Percentiles rank a stretch among this genome's conserved stretches.
These are phyloP conservation scores for Hydropsyche tenuis DNA, from an alignment of 1,140 invertebrate genomes.

Conservation along the genomic window DNA sequence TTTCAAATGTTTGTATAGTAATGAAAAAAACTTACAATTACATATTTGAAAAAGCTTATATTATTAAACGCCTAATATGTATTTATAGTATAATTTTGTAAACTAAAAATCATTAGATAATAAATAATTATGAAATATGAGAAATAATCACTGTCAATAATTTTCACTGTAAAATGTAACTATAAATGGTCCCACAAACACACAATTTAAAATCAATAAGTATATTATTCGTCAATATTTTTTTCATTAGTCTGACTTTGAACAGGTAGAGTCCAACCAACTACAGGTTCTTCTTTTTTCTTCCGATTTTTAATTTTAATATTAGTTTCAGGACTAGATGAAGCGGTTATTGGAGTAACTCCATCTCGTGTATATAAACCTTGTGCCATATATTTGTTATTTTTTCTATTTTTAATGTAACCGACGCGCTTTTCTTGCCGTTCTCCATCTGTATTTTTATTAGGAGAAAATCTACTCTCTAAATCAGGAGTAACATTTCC, in stretches of 20 bases:
- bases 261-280: conserved; percentile 49
- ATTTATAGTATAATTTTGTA: no score
- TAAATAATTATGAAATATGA: no score
- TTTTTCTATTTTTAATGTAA: conserved; percentile 3
- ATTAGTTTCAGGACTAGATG: background rate
- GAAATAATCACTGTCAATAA: no score
- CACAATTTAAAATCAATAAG: background rate
- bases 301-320: background rate
- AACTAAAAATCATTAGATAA: no score
- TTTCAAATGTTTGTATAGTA: no score
- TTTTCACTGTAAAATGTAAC: no score
- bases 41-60: no score
- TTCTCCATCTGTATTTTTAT: conserved; percentile 15
- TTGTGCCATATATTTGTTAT: background rate
- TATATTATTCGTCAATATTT: background rate
- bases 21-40: no score
- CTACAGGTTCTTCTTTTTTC: conserved; percentile 38
- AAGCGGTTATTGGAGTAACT: background rate
- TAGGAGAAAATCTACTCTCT: conserved; percentile 13
- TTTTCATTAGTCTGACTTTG: background rate
- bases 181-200: conserved; percentile 11
- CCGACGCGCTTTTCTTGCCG: background rate
- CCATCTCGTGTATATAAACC: background rate
- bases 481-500: background rate
- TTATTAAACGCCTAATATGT: no score